A percentile compares a stretch with the other conserved stretches of the same genome.
Conservation (phyloP, 2,113 vertebrate species). For the Nesogale talazaci region DNA sequence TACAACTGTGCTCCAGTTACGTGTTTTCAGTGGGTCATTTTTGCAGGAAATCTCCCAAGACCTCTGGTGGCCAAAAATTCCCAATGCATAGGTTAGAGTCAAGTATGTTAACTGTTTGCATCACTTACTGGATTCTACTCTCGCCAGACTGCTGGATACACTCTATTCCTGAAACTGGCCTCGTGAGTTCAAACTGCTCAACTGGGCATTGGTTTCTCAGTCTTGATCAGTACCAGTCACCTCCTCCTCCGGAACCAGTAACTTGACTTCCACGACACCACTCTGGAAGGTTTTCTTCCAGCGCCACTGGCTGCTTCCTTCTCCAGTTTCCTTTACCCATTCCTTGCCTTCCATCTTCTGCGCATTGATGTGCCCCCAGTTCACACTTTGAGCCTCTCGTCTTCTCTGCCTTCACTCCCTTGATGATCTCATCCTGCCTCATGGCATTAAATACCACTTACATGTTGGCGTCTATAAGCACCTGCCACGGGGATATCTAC, state of each 20-base stretch:
- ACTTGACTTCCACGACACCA: background rate
- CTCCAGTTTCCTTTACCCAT: background rate
- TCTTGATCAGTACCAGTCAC: background rate
- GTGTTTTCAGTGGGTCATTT: background rate
- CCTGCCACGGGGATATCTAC: background rate
- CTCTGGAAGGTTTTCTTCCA: background rate
- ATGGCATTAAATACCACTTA: background rate
- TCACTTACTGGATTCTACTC: background rate
- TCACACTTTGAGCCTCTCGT: background rate
- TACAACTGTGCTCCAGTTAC: background rate
- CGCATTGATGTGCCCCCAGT: background rate
- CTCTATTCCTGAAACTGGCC: background rate
- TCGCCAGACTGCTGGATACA: background rate
- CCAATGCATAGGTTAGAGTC: background rate
- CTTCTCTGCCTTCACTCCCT: background rate
- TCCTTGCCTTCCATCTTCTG: background rate
- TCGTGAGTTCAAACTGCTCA: background rate
- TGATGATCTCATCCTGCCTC: slow-evolving; percentile 32
- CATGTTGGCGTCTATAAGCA: background rate
- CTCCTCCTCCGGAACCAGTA: background rate
- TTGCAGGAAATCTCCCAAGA: background rate
- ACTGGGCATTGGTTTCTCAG: background rate
- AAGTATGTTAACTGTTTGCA: background rate
- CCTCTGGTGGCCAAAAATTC: background rate
- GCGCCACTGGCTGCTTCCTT: background rate